A percentile compares a stretch with the other conserved stretches of the same genome.
Evolutionary conservation across 2,797 vertebrate species (phyloP).

Genomic region (Liasis olivaceus): DNA sequence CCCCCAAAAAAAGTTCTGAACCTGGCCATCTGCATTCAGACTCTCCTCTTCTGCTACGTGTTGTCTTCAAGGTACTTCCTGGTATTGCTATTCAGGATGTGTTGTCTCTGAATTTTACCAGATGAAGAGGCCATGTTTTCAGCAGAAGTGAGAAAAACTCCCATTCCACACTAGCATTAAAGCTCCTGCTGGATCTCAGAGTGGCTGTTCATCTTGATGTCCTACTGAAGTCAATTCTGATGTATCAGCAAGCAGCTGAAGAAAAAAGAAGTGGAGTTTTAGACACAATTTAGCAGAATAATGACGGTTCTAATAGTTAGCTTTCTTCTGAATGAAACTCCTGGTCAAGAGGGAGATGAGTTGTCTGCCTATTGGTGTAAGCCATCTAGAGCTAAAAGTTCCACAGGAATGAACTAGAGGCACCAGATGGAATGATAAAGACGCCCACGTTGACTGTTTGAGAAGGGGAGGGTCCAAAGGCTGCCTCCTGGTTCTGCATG

Average conservation of each 20-base stretch:
- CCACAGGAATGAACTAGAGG: background rate
- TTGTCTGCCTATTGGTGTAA: background rate
- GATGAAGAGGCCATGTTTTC: background rate
- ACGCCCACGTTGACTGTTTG: background rate
- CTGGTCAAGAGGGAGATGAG: background rate
- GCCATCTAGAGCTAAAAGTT: background rate
- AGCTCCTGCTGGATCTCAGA: background rate
- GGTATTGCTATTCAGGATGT: background rate
- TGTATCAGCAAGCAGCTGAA: background rate
- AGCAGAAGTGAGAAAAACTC: background rate
- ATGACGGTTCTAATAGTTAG: background rate
- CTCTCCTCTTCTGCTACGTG: background rate
- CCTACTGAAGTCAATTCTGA: background rate
- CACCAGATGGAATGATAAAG: background rate
- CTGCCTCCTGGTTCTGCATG: conserved; percentile 15
- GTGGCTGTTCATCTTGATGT: too few relatives aligned
- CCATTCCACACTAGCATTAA: background rate
- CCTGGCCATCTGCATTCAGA: background rate
- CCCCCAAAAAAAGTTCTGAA: background rate
- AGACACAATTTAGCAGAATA: background rate
- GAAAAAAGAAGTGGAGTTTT: background rate
- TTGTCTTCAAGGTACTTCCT: background rate
- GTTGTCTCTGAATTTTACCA: background rate
- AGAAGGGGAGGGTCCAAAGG: background rate
- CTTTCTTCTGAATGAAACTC: background rate